Percentiles rank a stretch among this genome's conserved stretches.
Conservation (phyloP, 2,113 vertebrate species). For the Dissostichus mawsoni region DNA sequence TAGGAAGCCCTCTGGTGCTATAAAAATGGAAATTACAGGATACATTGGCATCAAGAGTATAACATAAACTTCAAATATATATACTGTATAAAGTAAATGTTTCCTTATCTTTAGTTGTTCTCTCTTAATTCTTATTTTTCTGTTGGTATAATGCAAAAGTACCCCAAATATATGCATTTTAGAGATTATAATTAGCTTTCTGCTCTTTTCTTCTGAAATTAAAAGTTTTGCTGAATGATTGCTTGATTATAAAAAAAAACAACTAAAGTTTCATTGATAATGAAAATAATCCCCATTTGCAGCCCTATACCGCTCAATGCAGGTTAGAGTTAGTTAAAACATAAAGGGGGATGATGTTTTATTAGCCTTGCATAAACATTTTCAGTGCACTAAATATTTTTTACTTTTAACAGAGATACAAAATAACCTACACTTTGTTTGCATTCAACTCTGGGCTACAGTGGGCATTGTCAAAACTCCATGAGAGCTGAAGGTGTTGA, state of each 20-base stretch:
- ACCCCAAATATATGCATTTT: background rate
- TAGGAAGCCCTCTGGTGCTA: conserved; percentile 31
- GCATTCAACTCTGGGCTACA: background rate
- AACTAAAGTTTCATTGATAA: background rate
- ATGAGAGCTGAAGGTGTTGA: background rate
- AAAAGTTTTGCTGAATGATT: background rate
- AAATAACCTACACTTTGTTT: background rate
- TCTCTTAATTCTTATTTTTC: background rate
- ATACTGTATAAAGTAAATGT: background rate
- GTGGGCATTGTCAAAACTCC: background rate
- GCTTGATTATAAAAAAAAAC: background rate
- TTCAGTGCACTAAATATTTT: background rate
- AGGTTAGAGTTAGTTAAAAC: background rate
- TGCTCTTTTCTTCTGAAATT: background rate
- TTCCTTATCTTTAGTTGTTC: background rate
- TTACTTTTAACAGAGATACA: background rate
- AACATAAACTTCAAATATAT: background rate
- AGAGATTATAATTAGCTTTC: background rate
- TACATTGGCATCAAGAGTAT: background rate
- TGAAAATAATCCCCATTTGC: background rate
- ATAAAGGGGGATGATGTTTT: background rate
- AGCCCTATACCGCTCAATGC: background rate
- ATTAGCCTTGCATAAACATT: no score
- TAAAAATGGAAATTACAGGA: background rate
- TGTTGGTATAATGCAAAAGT: background rate